Base-by-base conservation (phyloP, 2,888 invertebrate genomes). In the Cinara cedri region DNA sequence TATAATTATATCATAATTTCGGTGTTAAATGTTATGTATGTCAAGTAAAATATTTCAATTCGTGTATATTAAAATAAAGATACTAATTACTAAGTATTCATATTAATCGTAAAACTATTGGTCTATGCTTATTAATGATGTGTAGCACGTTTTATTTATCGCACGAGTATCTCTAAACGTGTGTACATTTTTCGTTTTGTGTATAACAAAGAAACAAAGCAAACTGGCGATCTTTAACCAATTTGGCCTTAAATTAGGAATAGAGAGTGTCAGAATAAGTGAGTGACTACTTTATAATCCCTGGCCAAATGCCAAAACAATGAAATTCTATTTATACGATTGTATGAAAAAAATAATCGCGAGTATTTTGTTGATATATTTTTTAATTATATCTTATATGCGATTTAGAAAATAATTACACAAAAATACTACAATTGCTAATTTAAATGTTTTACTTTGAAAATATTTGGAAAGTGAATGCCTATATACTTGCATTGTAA, bases 251-350 rank as follows among this genome's bases (percentile, higher is more conserved):
- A 68, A 78, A 78, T 21, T 19, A 68, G 49, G 46, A 68, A 68
- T 49, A 42, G 21, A 70, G 14, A 75, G 44, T 42, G n/a, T 66
- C 34, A 70, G 14, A 75, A 55, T 42, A 24, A 76, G 65, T 68
- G 68, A 68, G 68, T 68, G 68, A 78, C 34, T 78, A 60, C 51
- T 66, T 21, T 21, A 65, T 75, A 60, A 68, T 49, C 9, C 6
- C 46, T 78, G 76, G 76, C 34, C n/a, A 34, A 57, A 60, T 24
- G 68, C 76, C 76, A 78, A 60, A 60, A 68, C 16, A 68, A 60
- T 34, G 46, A 78, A 16, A 68, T 13, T 78, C 68, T 78, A 68
- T 78, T 78, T 60, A 68, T 78, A 75, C 34, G 60, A 16, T 24
- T 49, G 4, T 19, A 55, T 19, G 14, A 74, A 63, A 51, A 51